A percentile compares a stretch with the other conserved stretches of the same genome.
phyloP scores from a whole-genome alignment of 2,797 vertebrate genomes.

The Sebastes variabilis region DNA sequence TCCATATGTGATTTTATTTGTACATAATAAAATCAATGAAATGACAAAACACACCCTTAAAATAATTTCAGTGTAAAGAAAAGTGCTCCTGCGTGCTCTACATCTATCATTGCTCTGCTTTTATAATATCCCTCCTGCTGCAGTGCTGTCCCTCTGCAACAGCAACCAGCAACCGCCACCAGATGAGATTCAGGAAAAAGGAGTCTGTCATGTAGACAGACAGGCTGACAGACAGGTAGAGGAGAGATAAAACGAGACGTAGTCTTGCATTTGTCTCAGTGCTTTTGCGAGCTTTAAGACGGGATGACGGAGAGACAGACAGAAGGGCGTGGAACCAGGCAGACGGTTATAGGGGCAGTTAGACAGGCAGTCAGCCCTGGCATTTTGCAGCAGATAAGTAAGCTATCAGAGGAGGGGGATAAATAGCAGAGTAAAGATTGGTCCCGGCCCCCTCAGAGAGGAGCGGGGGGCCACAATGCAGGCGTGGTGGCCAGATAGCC shows the following conservation, averaged over 20 bases:
- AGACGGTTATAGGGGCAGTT: constrained; percentile 64
- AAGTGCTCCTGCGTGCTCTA: not conserved
- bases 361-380: constrained; percentile 87
- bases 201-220: constrained; percentile 10
- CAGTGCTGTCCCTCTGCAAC: not conserved
- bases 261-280: constrained; percentile 41
- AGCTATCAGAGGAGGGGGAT: constrained; percentile 95
- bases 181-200: constrained; percentile 6
- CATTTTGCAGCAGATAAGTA: constrained; percentile 95
- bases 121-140: constrained; percentile 1
- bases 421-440: constrained; percentile 98
- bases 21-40: not conserved
- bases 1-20: not conserved
- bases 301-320: constrained; percentile 41
- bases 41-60: not conserved
- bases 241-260: constrained; percentile 28
- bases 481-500: constrained; percentile 84
- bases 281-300: constrained; percentile 36
- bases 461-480: constrained; percentile 90
- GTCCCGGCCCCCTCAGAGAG: constrained; percentile 84
- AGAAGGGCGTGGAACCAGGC: constrained; percentile 26
- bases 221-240: constrained; percentile 29
- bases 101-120: not conserved
- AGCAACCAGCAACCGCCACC: not conserved
- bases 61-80: not conserved